These are phyloP conservation scores for mouse (Mus musculus) DNA, from an alignment of 2,113 vertebrate species.

Conservation along the genomic window DNA sequence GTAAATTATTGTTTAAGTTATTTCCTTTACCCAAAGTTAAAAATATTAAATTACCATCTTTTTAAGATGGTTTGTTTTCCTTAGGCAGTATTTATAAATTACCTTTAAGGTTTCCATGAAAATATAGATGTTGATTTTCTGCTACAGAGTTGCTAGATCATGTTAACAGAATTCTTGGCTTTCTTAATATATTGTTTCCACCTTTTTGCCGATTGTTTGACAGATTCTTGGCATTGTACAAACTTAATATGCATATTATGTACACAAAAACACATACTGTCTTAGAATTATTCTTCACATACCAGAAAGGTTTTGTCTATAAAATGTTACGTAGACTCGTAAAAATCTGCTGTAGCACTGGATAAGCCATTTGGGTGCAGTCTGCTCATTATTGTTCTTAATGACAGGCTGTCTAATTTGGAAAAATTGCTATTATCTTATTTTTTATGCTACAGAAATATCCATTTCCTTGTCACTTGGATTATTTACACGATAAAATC, in stretches of 20 bases:
- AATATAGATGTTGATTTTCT: not conserved
- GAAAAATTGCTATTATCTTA: not conserved
- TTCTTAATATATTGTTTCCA: not conserved
- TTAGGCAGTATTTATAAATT: not conserved
- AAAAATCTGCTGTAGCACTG: not conserved
- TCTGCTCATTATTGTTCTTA: not conserved
- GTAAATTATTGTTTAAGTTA: not conserved
- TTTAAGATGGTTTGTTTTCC: not conserved
- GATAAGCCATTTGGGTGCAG: not conserved
- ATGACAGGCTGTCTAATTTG: not conserved
- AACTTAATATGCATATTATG: not conserved
- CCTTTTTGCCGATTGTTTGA: not conserved
- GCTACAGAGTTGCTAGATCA: not conserved
- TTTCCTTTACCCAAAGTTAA: not conserved
- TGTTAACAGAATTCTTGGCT: not conserved
- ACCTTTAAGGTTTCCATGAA: not conserved
- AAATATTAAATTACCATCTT: not conserved
- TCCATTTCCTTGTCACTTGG: not conserved
- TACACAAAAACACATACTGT: not conserved
- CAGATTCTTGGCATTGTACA: not conserved
- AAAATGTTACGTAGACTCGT: not conserved
- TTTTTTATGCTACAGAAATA: not conserved
- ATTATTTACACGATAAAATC: slow-evolving; percentile 18
- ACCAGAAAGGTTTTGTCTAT: not conserved
- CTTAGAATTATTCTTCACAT: not conserved